Percentiles rank a stretch among this genome's conserved stretches.
Evolutionary conservation across 2,113 vertebrate species (phyloP).

Genomic region (Smithornis capensis): DNA sequence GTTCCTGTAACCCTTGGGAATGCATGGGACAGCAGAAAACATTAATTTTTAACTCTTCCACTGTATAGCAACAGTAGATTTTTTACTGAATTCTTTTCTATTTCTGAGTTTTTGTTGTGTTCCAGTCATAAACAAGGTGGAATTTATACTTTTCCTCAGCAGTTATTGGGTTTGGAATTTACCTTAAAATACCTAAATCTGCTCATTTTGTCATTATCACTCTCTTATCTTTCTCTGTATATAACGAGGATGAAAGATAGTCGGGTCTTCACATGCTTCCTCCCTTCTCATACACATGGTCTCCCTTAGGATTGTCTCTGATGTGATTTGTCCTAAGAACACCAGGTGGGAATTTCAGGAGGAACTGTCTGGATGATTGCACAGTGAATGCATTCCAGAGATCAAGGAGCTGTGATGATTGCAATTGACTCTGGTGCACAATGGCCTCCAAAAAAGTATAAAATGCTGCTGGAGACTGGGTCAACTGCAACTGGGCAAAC

Average conservation of each 20-base stretch:
- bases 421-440: neutral
- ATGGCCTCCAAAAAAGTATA: neutral
- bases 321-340: neutral
- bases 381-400: neutral
- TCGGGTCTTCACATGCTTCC: neutral
- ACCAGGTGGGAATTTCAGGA: neutral
- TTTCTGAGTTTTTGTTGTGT: neutral
- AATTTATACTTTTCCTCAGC: neutral
- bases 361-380: neutral
- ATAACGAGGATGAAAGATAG: neutral
- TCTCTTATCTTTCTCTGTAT: neutral
- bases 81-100: neutral
- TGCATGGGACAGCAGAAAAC: neutral
- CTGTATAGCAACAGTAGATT: neutral
- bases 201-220: neutral
- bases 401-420: neutral
- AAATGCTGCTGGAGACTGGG: neutral
- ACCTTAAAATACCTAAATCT: neutral
- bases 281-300: neutral
- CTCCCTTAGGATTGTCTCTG: neutral
- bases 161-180: neutral
- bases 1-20: neutral
- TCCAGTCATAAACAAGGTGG: neutral
- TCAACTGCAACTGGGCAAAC: neutral
- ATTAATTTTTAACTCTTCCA: slow-evolving; percentile 16